Evolutionary conservation across 2,888 invertebrate genomes (phyloP).

Genomic region (Drosophila percnosoma): DNA sequence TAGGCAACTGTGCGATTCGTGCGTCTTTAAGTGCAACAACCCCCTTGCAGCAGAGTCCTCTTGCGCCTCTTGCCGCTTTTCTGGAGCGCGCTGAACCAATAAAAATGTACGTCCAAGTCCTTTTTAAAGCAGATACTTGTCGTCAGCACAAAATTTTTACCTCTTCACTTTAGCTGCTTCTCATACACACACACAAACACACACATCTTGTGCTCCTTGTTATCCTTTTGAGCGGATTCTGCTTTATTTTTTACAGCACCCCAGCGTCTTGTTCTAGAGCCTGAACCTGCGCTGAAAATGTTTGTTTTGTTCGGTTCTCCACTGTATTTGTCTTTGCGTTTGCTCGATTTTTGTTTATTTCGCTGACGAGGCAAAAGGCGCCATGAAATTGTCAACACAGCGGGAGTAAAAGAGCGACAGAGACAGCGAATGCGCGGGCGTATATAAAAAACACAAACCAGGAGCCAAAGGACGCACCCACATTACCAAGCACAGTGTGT

Average conservation of each 20-base stretch:
- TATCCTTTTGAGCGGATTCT: conserved; percentile 53
- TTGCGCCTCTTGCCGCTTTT: conserved; percentile 20
- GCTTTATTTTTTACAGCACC: conserved; percentile 76
- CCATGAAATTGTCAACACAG: conserved; percentile 78
- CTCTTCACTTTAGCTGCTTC: conserved; percentile 61
- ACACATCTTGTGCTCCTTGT: conserved; percentile 28
- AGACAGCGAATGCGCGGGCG: conserved; percentile 25
- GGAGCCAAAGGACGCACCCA: conserved; percentile 61
- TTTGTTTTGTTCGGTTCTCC: conserved; percentile 68
- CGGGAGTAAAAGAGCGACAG: conserved; percentile 5
- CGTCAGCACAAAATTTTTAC: conserved; percentile 76
- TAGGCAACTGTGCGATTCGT: conserved; percentile 57
- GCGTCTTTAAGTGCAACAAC: conserved; percentile 73
- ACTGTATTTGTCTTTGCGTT: conserved; percentile 73
- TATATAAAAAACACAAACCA: conserved; percentile 41
- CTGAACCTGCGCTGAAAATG: conserved; percentile 62
- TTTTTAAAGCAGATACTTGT: conserved; percentile 71
- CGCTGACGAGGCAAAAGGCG: conserved; percentile 79
- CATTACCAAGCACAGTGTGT: conserved; percentile 60
- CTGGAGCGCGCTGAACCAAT: conserved; percentile 74
- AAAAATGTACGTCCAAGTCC: conserved; percentile 76
- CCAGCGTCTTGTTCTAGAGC: conserved; percentile 71
- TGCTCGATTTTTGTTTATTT: conserved; percentile 77
- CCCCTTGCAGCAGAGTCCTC: conserved; percentile 41
- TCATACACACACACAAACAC: conserved; percentile 13